These are phyloP conservation scores for Cataglyphis livida DNA, from an alignment of 2,888 invertebrate species.

Conservation along the genomic window DNA sequence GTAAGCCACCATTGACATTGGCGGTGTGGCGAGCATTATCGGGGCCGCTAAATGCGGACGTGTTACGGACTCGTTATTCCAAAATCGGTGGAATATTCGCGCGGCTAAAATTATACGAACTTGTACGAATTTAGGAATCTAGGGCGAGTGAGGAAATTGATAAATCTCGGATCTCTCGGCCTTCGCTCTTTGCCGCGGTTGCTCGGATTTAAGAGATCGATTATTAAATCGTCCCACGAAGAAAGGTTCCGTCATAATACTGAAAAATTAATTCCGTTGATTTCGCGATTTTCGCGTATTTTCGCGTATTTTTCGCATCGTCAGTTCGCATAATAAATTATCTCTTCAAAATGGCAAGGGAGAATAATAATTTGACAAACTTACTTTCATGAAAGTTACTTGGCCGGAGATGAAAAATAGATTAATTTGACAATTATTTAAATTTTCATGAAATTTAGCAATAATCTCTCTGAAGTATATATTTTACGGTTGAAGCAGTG, in stretches of 20 bases:
- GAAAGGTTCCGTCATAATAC: slow-evolving; percentile 50
- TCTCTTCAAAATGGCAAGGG: slow-evolving; percentile 41
- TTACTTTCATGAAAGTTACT: slow-evolving; percentile 7
- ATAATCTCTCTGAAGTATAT: background rate
- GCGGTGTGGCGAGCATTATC: slow-evolving; percentile 22
- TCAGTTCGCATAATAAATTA: slow-evolving; percentile 33
- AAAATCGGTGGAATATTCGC: slow-evolving; percentile 35
- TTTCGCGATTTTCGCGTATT: slow-evolving; percentile 21
- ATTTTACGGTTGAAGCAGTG: background rate
- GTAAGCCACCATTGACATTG: slow-evolving; percentile 52
- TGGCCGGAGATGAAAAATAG: background rate
- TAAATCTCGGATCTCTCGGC: slow-evolving; percentile 49
- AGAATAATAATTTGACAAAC: slow-evolving; percentile 48
- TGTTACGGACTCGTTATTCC: slow-evolving; percentile 37
- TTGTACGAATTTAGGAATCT: slow-evolving; percentile 59
- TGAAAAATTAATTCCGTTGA: slow-evolving; percentile 45
- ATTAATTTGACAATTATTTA: background rate
- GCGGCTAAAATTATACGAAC: slow-evolving; percentile 34
- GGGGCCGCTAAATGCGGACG: slow-evolving; percentile 45
- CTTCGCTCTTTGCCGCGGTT: slow-evolving; percentile 36
- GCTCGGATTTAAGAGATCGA: slow-evolving; percentile 44
- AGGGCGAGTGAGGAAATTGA: slow-evolving; percentile 56
- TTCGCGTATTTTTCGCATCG: background rate
- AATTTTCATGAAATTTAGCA: background rate
- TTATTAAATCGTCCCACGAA: slow-evolving; percentile 46